Conservation (phyloP, 2,797 vertebrate genomes). For the Pempheris klunzingeri region DNA sequence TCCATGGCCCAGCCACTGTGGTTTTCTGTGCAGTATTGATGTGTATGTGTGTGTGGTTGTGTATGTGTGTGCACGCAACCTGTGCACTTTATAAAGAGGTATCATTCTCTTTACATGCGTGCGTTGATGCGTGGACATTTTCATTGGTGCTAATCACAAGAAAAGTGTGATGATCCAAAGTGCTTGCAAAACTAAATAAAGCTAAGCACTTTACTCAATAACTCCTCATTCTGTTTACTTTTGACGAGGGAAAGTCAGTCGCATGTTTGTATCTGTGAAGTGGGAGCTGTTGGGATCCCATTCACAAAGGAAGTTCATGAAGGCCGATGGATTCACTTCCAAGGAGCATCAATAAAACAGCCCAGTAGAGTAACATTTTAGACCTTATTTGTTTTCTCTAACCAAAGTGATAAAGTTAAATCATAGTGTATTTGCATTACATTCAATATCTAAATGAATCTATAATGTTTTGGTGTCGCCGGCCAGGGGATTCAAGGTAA, state of each 20-base stretch:
- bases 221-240: constrained; percentile 63
- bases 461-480: constrained; percentile 27
- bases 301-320: constrained; percentile 9
- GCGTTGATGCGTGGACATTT: constrained; percentile 80
- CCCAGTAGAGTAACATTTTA: constrained; percentile 19
- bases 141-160: constrained; percentile 86
- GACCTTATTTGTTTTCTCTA: constrained; percentile 36
- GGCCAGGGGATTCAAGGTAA: constrained; percentile 58
- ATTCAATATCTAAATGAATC: constrained; percentile 24
- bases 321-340: constrained; percentile 24
- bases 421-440: constrained; percentile 17
- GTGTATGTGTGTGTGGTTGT: constrained; percentile 57
- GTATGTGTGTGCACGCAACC: constrained; percentile 64
- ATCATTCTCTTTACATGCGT: constrained; percentile 79
- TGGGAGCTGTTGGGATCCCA: constrained; percentile 30
- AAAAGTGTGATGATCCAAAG: constrained; percentile 78
- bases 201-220: constrained; percentile 79
- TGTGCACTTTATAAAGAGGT: constrained; percentile 82
- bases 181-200: constrained; percentile 82
- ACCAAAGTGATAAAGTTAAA: constrained; percentile 55
- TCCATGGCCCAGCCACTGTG: constrained; percentile 82
- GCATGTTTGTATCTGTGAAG: constrained; percentile 34
- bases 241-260: constrained; percentile 29
- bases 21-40: constrained; percentile 79
- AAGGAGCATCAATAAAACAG: constrained; percentile 42